Percentiles rank a stretch among this genome's conserved stretches.
Evolutionary conservation across 2,888 invertebrate genomes (phyloP).

Genomic region (Protophormia terraenovae): DNA sequence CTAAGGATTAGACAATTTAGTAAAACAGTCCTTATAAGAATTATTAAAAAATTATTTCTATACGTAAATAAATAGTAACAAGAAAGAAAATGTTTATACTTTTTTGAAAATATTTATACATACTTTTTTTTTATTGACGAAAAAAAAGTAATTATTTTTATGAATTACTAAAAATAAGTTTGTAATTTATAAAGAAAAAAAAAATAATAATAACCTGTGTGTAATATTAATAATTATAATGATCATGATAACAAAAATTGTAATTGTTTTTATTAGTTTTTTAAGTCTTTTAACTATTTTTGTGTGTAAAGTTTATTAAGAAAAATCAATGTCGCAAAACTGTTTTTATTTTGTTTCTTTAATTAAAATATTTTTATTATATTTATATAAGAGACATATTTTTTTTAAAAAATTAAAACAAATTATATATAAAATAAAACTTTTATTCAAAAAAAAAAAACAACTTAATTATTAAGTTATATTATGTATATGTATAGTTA

Average conservation of each 20-base stretch:
- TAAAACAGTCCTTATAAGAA: not conserved
- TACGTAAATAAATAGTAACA: not conserved
- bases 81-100: not conserved
- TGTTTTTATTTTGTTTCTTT: not conserved
- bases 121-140: not conserved
- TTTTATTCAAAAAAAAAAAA: constrained; percentile 1
- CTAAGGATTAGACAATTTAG: constrained; percentile 37
- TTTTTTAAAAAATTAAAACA: not conserved
- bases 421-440: too few relatives aligned
- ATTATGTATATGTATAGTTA: constrained; percentile 46
- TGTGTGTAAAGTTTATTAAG: constrained; percentile 5
- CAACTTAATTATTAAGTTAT: constrained; percentile 26
- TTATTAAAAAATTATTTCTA: not conserved
- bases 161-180: constrained; percentile 50
- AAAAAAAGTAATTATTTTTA: constrained; percentile 51
- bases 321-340: constrained; percentile 4
- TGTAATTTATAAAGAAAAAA: constrained; percentile 10
- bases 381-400: not conserved
- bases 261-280: constrained; percentile 23
- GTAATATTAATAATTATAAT: not conserved
- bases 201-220: not conserved
- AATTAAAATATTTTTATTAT: not conserved
- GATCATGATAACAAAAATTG: not conserved
- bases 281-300: not conserved
- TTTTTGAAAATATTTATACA: not conserved